Percentiles rank a stretch among this genome's conserved stretches.
phyloP scores from a whole-genome alignment of 37 sponge, comb jelly and placozoan species.

The Beroe forskalii region DNA sequence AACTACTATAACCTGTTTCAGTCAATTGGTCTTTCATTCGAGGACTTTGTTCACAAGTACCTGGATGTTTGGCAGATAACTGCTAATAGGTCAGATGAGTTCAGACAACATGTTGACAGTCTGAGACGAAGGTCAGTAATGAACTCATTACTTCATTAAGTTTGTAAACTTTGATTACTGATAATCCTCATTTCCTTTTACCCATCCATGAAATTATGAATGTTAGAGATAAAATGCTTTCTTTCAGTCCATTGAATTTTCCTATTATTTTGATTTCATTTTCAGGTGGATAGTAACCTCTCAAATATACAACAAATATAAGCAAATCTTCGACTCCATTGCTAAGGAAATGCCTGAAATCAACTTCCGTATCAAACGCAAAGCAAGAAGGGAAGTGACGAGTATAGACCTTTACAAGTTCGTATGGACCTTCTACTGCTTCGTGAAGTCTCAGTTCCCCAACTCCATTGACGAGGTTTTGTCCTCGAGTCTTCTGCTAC shows the following conservation, averaged over 20 bases:
- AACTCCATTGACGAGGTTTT: constrained; percentile 59
- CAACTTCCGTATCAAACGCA: constrained; percentile 35
- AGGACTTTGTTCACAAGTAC: constrained; percentile 52
- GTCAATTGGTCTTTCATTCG: constrained; percentile 40
- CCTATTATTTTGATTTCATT: too few species aligned
- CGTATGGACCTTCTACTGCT: constrained; percentile 59
- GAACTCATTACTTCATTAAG: too few species aligned
- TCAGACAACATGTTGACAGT: constrained; percentile 28
- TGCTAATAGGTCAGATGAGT: constrained; percentile 44
- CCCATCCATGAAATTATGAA: too few species aligned
- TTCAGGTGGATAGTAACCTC: constrained; percentile 62
- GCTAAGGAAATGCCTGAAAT: not conserved
- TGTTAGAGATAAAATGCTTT: too few species aligned
- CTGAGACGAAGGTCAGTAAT: constrained; percentile 11
- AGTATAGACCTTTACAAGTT: constrained; percentile 48
- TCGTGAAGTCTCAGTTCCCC: constrained; percentile 32
- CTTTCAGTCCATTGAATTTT: too few species aligned
- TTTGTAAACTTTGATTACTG: too few species aligned
- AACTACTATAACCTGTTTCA: not conserved
- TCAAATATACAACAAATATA: constrained; percentile 62
- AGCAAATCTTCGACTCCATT: constrained; percentile 32
- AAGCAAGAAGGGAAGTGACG: constrained; percentile 1
- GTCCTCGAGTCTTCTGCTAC: constrained; percentile 25
- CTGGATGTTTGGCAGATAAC: constrained; percentile 51
- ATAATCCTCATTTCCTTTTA: too few species aligned